phyloP scores from a whole-genome alignment of 2,888 invertebrate genomes.

The Xanthia icteritia region DNA sequence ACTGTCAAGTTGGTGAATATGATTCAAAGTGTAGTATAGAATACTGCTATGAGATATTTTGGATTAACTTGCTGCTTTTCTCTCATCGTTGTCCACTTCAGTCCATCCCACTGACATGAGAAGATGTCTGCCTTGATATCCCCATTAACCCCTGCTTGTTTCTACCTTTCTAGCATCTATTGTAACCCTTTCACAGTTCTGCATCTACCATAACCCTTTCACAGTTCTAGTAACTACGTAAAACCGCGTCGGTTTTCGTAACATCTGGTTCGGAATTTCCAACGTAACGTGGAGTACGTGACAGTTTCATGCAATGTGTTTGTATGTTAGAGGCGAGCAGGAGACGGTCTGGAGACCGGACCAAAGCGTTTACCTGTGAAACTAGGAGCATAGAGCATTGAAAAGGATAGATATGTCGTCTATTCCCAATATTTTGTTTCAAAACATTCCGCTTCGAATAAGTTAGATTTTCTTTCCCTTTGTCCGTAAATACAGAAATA shows the following conservation, averaged over 20 bases:
- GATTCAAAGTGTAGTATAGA: too few relatives aligned
- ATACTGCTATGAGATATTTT: too few relatives aligned
- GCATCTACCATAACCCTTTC: too few relatives aligned
- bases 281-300: slow-evolving; percentile 47
- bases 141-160: not conserved
- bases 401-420: not conserved
- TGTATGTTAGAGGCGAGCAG: slow-evolving; percentile 12
- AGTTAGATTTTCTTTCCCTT: too few relatives aligned
- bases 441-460: not conserved
- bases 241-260: slow-evolving; percentile 16
- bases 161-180: not conserved
- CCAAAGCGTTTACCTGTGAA: slow-evolving; percentile 15
- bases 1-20: too few relatives aligned
- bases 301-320: slow-evolving; percentile 19
- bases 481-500: too few relatives aligned
- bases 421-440: slow-evolving; percentile 1
- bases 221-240: not conserved
- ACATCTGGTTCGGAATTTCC: slow-evolving; percentile 52
- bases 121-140: not conserved
- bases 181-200: not conserved
- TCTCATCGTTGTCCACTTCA: too few relatives aligned
- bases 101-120: not conserved
- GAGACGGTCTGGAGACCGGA: not conserved
- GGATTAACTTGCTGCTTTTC: too few relatives aligned
- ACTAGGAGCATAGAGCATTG: slow-evolving; percentile 4